Evolutionary conservation across 2,797 vertebrate genomes (phyloP).

Genomic region (Coregonus suidteri): DNA sequence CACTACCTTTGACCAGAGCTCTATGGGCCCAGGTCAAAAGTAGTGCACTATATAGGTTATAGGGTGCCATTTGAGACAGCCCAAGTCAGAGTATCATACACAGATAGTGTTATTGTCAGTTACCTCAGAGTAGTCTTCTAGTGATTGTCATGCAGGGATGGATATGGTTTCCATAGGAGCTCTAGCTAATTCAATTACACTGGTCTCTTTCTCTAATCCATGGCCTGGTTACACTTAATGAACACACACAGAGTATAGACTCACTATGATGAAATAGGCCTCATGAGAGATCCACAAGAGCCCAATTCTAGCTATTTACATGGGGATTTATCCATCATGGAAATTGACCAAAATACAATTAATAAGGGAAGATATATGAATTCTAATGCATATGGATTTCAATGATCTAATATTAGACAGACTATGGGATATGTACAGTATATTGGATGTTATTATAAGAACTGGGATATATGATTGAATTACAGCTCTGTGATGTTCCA

Average conservation of each 20-base stretch:
- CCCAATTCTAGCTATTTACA: constrained; percentile 22
- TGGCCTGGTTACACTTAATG: constrained; percentile 46
- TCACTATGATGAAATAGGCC: constrained; percentile 3
- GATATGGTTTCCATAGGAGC: constrained; percentile 18
- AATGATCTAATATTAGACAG: constrained; percentile 15
- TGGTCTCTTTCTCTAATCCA: constrained; percentile 46
- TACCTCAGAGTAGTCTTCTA: constrained; percentile 18
- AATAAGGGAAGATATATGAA: constrained; percentile 12
- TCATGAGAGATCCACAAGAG: constrained; percentile 11
- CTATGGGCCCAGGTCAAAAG: not conserved
- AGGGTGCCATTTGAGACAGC: too few species aligned
- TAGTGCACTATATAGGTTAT: not conserved
- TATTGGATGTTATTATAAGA: constrained; percentile 10
- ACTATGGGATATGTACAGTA: not conserved
- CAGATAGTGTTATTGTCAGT: constrained; percentile 18
- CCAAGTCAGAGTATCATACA: constrained; percentile 2
- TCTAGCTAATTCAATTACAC: constrained; percentile 49
- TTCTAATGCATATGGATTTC: constrained; percentile 40
- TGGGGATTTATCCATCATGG: constrained; percentile 13
- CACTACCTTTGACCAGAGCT: not conserved
- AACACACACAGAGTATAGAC: constrained; percentile 22
- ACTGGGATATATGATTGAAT: not conserved
- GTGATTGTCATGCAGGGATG: constrained; percentile 12
- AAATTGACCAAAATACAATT: constrained; percentile 11
- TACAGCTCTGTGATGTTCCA: not conserved